These are phyloP conservation scores for Danionella cerebrum DNA, from an alignment of 2,113 vertebrate genomes.

Conservation along the genomic window DNA sequence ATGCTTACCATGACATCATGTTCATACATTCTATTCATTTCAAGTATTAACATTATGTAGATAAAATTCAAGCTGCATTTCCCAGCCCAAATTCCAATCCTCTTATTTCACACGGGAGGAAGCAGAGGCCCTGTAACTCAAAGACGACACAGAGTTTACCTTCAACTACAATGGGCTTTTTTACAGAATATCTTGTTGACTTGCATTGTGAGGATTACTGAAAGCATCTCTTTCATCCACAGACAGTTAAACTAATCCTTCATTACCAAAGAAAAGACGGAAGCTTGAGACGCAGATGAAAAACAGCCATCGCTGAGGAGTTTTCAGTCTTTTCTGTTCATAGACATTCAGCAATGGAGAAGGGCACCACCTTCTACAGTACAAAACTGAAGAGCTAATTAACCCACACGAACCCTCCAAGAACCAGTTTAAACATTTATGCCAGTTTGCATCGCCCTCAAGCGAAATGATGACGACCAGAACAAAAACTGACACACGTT, in stretches of 20 bases:
- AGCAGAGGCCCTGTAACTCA: too few relatives aligned
- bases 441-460: neutral
- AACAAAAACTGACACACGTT: neutral
- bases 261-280: neutral
- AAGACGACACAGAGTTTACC: too few relatives aligned
- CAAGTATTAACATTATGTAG: too few relatives aligned
- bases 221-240: neutral
- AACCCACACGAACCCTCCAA: conserved; percentile 1
- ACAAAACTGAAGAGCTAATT: neutral
- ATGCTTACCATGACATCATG: too few relatives aligned
- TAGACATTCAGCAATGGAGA: neutral
- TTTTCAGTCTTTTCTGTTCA: neutral
- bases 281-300: neutral
- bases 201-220: neutral
- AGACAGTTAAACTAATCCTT: neutral
- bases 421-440: neutral
- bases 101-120: too few relatives aligned
- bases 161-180: neutral
- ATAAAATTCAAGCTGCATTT: too few relatives aligned
- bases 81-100: too few relatives aligned
- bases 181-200: neutral
- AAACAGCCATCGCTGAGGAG: neutral
- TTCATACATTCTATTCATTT: too few relatives aligned
- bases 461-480: neutral
- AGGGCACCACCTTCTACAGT: neutral